Evolutionary conservation across 30 jellyfish, hydroid and myxozoan species (phyloP).

Genomic region (Hydractinia echinata): DNA sequence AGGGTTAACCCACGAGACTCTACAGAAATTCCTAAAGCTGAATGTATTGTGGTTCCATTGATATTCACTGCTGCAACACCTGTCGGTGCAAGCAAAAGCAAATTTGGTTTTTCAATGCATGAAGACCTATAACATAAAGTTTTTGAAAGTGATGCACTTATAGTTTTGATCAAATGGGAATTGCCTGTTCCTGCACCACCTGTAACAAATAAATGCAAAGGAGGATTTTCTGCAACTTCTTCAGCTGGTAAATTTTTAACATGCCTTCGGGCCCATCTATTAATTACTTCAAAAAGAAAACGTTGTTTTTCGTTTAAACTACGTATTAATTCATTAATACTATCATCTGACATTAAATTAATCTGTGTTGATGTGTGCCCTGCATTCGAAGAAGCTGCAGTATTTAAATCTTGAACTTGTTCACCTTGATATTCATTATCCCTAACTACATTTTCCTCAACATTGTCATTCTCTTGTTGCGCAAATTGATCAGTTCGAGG

Average conservation of each 20-base stretch:
- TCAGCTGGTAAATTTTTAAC: not conserved
- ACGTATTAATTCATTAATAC: not conserved
- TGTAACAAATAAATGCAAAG: not conserved
- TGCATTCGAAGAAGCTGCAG: not conserved
- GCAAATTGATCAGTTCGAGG: not conserved
- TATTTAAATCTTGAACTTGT: not conserved
- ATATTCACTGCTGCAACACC: constrained; percentile 28
- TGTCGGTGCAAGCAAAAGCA: constrained; percentile 22
- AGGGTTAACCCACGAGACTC: constrained; percentile 25
- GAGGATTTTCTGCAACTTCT: not conserved
- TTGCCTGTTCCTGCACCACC: constrained; percentile 30
- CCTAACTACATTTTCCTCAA: not conserved
- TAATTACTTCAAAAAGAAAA: not conserved
- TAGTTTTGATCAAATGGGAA: constrained; percentile 15
- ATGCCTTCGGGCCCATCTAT: not conserved
- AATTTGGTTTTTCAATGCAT: constrained; percentile 3
- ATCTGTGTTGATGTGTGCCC: not conserved
- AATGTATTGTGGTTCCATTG: constrained; percentile 18
- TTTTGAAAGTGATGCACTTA: constrained; percentile 20
- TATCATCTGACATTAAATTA: not conserved
- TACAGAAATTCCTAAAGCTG: constrained; percentile 28
- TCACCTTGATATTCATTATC: not conserved
- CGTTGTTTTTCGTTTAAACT: not conserved
- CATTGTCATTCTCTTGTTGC: not conserved
- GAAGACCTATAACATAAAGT: constrained; percentile 16